Conservation (phyloP, 2,113 vertebrate species). For the Callaeas wilsoni region DNA sequence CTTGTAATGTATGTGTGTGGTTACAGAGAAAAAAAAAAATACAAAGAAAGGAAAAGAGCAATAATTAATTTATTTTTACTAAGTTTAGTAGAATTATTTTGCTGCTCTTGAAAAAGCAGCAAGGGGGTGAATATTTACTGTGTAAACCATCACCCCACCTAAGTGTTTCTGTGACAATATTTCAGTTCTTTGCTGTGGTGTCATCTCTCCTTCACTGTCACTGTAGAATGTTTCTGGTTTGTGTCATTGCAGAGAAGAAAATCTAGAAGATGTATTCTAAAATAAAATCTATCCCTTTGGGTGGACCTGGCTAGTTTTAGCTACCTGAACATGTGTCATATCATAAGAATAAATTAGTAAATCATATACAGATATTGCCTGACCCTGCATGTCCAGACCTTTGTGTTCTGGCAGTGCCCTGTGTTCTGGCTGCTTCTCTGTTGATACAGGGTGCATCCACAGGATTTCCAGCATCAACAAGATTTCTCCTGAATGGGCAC, state of each 20-base stretch:
- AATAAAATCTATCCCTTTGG: background rate
- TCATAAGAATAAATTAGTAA: background rate
- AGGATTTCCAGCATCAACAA: background rate
- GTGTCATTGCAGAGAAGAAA: background rate
- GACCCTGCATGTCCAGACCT: background rate
- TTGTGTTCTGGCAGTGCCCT: background rate
- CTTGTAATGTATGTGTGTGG: background rate
- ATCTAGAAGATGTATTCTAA: background rate
- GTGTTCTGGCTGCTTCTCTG: background rate
- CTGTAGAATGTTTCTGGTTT: background rate
- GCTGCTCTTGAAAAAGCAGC: background rate
- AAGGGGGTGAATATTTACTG: background rate
- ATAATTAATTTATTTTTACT: background rate
- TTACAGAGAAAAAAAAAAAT: too few relatives aligned
- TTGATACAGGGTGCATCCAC: accelerated
- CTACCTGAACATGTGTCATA: background rate
- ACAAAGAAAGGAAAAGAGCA: background rate
- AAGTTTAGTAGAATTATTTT: background rate
- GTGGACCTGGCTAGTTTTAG: background rate
- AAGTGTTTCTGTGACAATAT: background rate
- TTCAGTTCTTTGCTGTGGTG: background rate
- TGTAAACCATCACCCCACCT: background rate
- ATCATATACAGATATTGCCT: background rate
- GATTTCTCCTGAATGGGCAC: background rate
- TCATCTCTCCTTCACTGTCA: background rate